phyloP scores from a whole-genome alignment of 37 sponge, comb jelly and placozoan genomes.

The Halisarca cf. caerulea region DNA sequence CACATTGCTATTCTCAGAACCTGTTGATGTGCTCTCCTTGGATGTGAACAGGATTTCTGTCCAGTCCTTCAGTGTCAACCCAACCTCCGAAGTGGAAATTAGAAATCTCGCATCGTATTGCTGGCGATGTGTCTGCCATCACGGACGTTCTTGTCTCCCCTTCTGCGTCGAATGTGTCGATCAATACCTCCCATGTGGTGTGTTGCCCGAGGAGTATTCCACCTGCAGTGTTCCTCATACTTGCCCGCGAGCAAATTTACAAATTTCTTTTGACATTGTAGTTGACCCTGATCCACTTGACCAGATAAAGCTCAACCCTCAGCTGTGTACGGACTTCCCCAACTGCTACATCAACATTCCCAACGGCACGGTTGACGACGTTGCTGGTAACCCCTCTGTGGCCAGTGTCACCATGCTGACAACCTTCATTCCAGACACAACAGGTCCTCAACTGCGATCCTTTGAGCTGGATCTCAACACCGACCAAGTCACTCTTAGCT shows the following conservation, averaged over 20 bases:
- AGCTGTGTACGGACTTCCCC: slow-evolving; percentile 48
- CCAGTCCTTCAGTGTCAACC: slow-evolving; percentile 17
- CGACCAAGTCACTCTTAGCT: slow-evolving; percentile 59
- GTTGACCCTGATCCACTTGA: not conserved
- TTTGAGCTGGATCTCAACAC: slow-evolving; percentile 74
- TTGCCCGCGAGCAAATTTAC: not conserved
- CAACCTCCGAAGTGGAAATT: not conserved
- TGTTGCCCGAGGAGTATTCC: too few species aligned
- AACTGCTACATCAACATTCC: slow-evolving; percentile 70
- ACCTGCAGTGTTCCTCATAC: not conserved
- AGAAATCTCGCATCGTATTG: too few species aligned
- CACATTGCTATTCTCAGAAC: slow-evolving; percentile 79
- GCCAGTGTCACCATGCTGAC: not conserved
- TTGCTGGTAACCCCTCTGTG: slow-evolving; percentile 50
- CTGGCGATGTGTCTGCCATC: too few species aligned
- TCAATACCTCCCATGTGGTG: too few species aligned
- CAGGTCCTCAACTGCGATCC: slow-evolving; percentile 54
- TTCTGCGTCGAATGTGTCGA: too few species aligned
- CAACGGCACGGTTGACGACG: slow-evolving; percentile 42
- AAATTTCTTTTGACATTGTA: not conserved
- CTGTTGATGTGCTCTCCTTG: slow-evolving; percentile 48
- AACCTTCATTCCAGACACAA: slow-evolving; percentile 49
- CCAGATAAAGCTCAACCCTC: slow-evolving; percentile 39
- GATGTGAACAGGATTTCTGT: slow-evolving; percentile 38
- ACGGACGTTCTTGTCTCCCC: too few species aligned